These are phyloP conservation scores for Ceratosolen solmsi DNA, from an alignment of 1,140 invertebrate species.

Conservation along the genomic window DNA sequence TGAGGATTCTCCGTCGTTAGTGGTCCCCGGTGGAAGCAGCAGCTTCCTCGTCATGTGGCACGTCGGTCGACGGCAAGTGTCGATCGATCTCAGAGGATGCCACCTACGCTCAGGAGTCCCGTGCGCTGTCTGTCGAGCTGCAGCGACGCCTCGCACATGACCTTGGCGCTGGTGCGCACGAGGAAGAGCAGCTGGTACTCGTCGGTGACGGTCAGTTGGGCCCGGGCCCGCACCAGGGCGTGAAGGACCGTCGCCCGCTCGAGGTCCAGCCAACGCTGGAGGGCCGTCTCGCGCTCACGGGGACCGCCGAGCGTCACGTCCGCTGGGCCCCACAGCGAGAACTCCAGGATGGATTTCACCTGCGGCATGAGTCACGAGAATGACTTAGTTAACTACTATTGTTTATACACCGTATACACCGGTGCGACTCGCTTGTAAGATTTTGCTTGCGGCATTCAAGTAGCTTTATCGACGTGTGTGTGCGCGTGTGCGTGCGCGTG, in stretches of 20 bases:
- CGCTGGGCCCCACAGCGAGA: slow-evolving; percentile 88
- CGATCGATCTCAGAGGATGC: not conserved
- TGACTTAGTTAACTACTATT: too few species aligned
- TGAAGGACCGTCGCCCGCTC: slow-evolving; percentile 87
- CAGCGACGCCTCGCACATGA: slow-evolving; percentile 85
- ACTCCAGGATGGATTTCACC: slow-evolving; percentile 86
- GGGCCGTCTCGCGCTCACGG: slow-evolving; percentile 79
- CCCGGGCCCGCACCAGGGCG: slow-evolving; percentile 81
- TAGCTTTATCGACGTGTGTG: too few species aligned
- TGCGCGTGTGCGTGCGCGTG: too few species aligned
- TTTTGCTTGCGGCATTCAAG: too few species aligned
- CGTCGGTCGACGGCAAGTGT: too few species aligned
- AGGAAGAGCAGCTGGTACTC: slow-evolving; percentile 87
- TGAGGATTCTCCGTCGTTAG: not conserved
- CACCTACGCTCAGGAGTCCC: slow-evolving; percentile 45
- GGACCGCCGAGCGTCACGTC: slow-evolving; percentile 80
- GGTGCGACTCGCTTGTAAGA: too few species aligned
- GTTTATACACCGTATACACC: too few species aligned
- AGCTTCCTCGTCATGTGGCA: too few species aligned
- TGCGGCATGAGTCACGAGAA: slow-evolving; percentile 32
- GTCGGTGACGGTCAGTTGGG: slow-evolving; percentile 83
- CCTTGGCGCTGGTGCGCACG: slow-evolving; percentile 84
- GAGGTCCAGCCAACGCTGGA: slow-evolving; percentile 88
- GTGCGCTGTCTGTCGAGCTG: slow-evolving; percentile 74
- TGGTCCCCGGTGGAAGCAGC: too few species aligned